phyloP scores from a whole-genome alignment of 2,888 invertebrate species.

The Cephalotes varians region DNA sequence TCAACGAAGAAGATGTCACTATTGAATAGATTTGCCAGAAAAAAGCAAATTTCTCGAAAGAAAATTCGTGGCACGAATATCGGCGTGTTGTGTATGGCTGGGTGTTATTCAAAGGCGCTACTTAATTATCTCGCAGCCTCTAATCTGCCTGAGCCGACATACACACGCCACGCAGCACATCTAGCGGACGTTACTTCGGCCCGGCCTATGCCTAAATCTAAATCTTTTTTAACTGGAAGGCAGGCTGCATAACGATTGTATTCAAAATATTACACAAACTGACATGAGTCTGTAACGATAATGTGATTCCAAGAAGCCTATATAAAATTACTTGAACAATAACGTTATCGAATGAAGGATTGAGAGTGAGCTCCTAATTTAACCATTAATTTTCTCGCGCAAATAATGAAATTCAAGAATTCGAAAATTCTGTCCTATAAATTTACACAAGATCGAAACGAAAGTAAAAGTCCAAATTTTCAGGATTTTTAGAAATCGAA shows the following conservation, averaged over 20 bases:
- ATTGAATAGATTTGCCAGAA: conserved; percentile 52
- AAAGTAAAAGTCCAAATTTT: neutral
- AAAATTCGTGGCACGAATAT: conserved; percentile 76
- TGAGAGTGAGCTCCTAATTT: neutral
- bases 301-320: conserved; percentile 13
- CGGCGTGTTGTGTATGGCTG: conserved; percentile 72
- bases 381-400: neutral
- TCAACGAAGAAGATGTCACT: conserved; percentile 51
- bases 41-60: conserved; percentile 71
- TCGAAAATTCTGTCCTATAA: neutral
- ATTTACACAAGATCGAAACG: neutral
- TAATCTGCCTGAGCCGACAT: conserved; percentile 84
- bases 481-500: neutral
- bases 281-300: conserved; percentile 55
- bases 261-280: conserved; percentile 58
- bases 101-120: conserved; percentile 85
- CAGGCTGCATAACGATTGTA: conserved; percentile 46
- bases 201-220: conserved; percentile 57
- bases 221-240: conserved; percentile 70
- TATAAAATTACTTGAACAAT: conserved; percentile 26
- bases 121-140: conserved; percentile 85
- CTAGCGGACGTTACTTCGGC: conserved; percentile 63
- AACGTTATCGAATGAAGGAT: conserved; percentile 20
- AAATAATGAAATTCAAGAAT: neutral
- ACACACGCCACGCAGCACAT: conserved; percentile 79